These are phyloP conservation scores for Thinocorus orbignyianus DNA, from an alignment of 2,113 vertebrate species.

Conservation along the genomic window DNA sequence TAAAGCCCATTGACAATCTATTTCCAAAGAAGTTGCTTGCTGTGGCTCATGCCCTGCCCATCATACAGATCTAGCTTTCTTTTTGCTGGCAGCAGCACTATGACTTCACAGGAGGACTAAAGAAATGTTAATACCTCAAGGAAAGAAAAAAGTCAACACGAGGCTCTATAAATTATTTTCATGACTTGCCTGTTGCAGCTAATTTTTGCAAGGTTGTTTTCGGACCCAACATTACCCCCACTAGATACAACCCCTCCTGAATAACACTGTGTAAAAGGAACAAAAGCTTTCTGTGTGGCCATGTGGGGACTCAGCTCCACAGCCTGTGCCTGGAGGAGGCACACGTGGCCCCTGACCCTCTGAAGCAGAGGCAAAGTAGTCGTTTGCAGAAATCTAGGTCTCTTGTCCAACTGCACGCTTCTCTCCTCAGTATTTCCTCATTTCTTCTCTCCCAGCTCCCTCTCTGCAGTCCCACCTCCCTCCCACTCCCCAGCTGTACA, in stretches of 20 bases:
- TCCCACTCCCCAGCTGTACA: not conserved
- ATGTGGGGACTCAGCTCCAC: rapidly evolving
- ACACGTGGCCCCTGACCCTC: rapidly evolving
- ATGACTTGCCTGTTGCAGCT: not conserved
- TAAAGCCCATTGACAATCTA: not conserved
- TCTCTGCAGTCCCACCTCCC: not conserved
- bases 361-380: not conserved
- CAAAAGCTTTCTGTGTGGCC: not conserved
- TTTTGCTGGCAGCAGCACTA: not conserved
- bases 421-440: not conserved
- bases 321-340: not conserved
- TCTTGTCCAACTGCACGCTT: not conserved
- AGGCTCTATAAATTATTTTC: not conserved
- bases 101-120: not conserved
- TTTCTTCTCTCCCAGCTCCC: not conserved
- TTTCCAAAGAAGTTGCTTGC: not conserved
- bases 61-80: not conserved
- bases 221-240: rapidly evolving
- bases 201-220: not conserved
- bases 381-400: not conserved
- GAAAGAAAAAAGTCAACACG: not conserved
- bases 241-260: not conserved
- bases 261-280: not conserved
- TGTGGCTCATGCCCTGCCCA: not conserved
- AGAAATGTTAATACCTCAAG: not conserved